These are phyloP conservation scores for Idaea dimidiata DNA, from an alignment of 2,888 invertebrate genomes.

Conservation along the genomic window DNA sequence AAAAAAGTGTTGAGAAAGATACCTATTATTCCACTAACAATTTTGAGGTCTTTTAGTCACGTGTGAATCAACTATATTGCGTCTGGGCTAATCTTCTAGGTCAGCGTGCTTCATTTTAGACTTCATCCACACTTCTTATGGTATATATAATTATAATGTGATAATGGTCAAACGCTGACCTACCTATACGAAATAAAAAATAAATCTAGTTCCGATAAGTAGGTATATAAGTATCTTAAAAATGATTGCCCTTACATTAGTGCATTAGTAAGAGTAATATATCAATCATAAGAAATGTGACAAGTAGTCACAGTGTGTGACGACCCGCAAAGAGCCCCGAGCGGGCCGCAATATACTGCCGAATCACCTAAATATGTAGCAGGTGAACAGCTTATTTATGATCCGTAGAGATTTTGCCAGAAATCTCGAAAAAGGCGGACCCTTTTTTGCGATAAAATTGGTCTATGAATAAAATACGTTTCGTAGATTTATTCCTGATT, in stretches of 20 bases:
- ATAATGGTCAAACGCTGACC: no score
- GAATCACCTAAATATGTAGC: slow-evolving; percentile 32
- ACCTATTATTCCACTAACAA: no score
- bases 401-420: not conserved
- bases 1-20: no score
- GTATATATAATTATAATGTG: no score
- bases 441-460: slow-evolving; percentile 1
- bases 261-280: slow-evolving; percentile 33
- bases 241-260: not conserved
- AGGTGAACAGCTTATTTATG: not conserved
- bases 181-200: no score
- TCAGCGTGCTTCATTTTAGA: no score
- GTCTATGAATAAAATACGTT: not conserved
- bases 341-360: slow-evolving; percentile 18
- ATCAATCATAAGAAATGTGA: slow-evolving; percentile 50
- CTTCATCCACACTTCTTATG: no score
- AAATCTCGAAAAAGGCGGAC: not conserved
- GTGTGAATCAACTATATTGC: no score
- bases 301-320: slow-evolving; percentile 33
- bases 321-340: slow-evolving; percentile 22
- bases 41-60: no score
- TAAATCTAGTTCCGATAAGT: not conserved
- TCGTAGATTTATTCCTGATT: not conserved
- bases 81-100: no score
- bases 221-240: not conserved